Conservation (phyloP, 2,888 invertebrate genomes). For the Geophilus truncorum region DNA sequence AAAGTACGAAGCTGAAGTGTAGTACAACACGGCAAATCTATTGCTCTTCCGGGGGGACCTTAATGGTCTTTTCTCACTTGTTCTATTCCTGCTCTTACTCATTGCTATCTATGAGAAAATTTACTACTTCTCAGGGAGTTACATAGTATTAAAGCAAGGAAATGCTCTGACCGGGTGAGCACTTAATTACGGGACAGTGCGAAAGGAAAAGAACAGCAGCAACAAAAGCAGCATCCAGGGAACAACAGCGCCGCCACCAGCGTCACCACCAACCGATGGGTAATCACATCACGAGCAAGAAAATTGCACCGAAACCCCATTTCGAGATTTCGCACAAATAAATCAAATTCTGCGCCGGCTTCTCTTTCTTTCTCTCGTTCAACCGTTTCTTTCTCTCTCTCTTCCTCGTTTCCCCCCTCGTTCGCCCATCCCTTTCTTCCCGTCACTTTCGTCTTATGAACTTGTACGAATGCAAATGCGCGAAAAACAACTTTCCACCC, state of each 20-base stretch:
- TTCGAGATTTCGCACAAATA: constrained; percentile 23
- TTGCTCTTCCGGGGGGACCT: constrained; percentile 25
- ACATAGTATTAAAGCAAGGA: constrained; percentile 17
- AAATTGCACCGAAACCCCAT: constrained; percentile 27
- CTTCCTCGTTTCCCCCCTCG: not conserved
- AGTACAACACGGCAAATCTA: constrained; percentile 11
- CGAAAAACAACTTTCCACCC: constrained; percentile 13
- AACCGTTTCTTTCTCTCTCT: constrained; percentile 8
- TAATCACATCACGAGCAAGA: constrained; percentile 24
- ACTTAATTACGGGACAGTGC: constrained; percentile 24
- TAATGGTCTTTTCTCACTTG: constrained; percentile 21
- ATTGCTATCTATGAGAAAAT: constrained; percentile 20
- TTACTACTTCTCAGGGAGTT: constrained; percentile 15
- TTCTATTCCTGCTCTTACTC: constrained; percentile 14
- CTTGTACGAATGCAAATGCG: constrained; percentile 8
- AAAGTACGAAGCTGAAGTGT: not conserved
- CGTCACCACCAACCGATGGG: constrained; percentile 13
- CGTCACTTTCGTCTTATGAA: constrained; percentile 4
- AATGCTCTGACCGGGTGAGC: constrained; percentile 23
- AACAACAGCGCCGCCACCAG: not conserved
- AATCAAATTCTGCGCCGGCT: constrained; percentile 27
- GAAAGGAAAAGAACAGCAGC: constrained; percentile 2
- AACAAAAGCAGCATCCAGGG: constrained; percentile 21
- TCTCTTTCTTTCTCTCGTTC: constrained; percentile 23
- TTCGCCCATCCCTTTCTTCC: not conserved